Evolutionary conservation across 1,140 invertebrate genomes (phyloP), one percentile per base, ranked within the genome.

Genomic region (Lutraria rhynchaena): DNA sequence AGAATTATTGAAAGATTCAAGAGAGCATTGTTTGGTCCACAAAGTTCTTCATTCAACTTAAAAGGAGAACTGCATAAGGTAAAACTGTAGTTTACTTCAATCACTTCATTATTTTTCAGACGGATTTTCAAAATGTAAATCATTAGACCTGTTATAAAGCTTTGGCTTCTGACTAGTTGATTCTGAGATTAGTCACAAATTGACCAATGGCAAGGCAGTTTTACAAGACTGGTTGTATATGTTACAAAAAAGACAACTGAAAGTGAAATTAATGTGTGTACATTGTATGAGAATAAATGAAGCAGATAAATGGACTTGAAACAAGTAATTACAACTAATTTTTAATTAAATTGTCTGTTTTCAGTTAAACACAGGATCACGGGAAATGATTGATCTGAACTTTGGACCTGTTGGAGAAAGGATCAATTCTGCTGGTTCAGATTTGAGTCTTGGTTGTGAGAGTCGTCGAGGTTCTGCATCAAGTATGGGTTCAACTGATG

Each of bases 21-120:
- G 69, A 83, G 91, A 71, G 88, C 88, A 13, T 78, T 92, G 17
- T 92, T 92, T 85, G 87, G 88, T 17, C 83, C 86, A 3, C 84
- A 90, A 7, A 91, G 88, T 74, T 87, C 86, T 27, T 87, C 89
- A 9, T 75, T 89, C 46, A 91, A 91, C 57, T 73, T 92, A 33
- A 92, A 92, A 73, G 87, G 74, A 82, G 91, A 92, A 71, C 80
- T 92, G 13, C 89, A 89, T 75, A 92, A 92, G 88, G 89, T 92
- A 82, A 69, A 44, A 51, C 3, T 33, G 1, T 74, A 15, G 13
- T 55, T 19, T 9, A 53, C 24, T 17, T 17, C 44, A n/a, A 24
- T 61, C 19, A 19, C n/a, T 17, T 29, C 19, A 29, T 27, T 63
- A 19, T 76, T 65, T 49, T 15, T n/a, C n/a, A n/a, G n/a, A n/a